Evolutionary conservation across 2,113 vertebrate species (phyloP), one percentile per base, ranked within the genome.

Genomic region (Etia nguti): DNA sequence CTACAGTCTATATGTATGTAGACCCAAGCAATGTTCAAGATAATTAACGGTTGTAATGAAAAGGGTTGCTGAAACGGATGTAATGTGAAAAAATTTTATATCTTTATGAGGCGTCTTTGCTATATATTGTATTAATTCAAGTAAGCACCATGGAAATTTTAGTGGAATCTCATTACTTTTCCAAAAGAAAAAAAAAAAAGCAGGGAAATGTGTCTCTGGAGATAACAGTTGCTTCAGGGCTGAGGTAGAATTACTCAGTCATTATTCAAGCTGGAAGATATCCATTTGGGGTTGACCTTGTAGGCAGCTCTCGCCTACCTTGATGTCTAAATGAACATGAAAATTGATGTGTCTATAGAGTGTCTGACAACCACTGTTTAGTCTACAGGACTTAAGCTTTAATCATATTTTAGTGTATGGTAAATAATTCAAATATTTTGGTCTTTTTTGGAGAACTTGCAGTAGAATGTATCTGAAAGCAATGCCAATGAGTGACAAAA

Each of bases 191-290:
- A 1, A 36, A 91, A 86, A 87, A 80, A 85, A 48, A 26, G 77
- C 16, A 75, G 20, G 68, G 36, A 82, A 80, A 82, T 31, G 56
- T 82, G 36, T 20, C 34, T 86, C 77, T 15, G 9, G 48, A 89
- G 81, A 88, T 80, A 80, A 8, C 59, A 54, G 62, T 24, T 11
- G 60, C 91, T 85, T 24, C 48, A 90, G 82, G 89, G 60, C 62
- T 83, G 79, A 88, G 86, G 79, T 90, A 43, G 36, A 86, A 70
- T 91, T 87, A 90, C 88, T 77, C 26, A 13, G 31, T 86, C 88
- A 90, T 92, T 87, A 92, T 84, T 92, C 83, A 82, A 59, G 83
- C 29, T 85, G 70, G 88, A 90, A 88, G 75, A 87, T 73, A 89
- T 85, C 57, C 84, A 80, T 89, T 90, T 90, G 88, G 83, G 88